These are phyloP conservation scores for Tinea semifulvella DNA, from an alignment of 2,888 invertebrate species.

Conservation along the genomic window DNA sequence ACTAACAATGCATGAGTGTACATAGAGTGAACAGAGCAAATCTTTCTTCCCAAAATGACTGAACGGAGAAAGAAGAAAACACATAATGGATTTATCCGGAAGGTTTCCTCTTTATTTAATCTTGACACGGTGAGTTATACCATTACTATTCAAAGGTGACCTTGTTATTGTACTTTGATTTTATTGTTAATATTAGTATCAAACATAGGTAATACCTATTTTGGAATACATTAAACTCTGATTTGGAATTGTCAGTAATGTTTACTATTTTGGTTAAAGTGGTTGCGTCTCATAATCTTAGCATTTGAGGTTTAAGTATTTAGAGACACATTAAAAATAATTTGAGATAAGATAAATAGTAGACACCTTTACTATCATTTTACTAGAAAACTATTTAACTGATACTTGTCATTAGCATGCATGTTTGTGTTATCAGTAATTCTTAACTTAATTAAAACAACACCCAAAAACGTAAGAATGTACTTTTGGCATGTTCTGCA, in stretches of 20 bases:
- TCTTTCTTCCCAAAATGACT: conserved; percentile 51
- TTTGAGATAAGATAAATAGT: background rate
- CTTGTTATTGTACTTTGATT: no score
- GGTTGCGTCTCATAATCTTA: no score
- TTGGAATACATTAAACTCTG: no score
- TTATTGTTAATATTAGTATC: no score
- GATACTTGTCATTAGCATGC: conserved; percentile 2
- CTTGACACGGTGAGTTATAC: conserved; percentile 78
- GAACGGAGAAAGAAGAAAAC: conserved; percentile 66
- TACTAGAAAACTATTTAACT: background rate
- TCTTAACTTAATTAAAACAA: no score
- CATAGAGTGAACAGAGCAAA: conserved; percentile 23
- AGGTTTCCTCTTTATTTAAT: conserved; percentile 88
- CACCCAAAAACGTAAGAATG: no score
- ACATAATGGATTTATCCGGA: conserved; percentile 81
- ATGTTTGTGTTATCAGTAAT: conserved; percentile 1
- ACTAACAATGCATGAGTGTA: conserved; percentile 68
- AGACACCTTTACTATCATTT: background rate
- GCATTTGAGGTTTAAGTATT: background rate
- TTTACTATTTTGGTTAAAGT: no score
- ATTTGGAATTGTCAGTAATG: no score
- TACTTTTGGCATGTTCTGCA: no score
- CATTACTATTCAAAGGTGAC: background rate
- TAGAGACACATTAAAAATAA: conserved; percentile 9
- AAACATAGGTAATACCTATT: no score